A percentile compares a stretch with the other conserved stretches of the same genome.
phyloP scores from a whole-genome alignment of 2,888 invertebrate species.

The Mythimna pallens region DNA sequence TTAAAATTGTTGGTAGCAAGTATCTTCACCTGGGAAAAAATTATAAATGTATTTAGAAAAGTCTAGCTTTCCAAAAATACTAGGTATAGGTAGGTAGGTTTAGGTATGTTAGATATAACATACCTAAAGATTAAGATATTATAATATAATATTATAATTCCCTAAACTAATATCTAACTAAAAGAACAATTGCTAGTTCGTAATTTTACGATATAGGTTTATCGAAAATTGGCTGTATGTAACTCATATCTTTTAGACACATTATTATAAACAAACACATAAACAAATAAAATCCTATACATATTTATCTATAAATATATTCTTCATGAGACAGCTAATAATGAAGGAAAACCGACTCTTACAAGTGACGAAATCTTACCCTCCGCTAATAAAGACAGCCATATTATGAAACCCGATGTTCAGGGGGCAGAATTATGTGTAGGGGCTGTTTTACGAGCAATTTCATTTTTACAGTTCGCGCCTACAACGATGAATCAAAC shows the following conservation, averaged over 20 bases:
- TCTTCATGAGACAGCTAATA: conserved; percentile 31
- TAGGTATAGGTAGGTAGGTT: too few relatives aligned
- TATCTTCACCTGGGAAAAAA: background rate
- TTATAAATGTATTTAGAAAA: too few relatives aligned
- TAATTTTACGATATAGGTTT: background rate
- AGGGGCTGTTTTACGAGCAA: conserved; percentile 88
- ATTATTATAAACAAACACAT: background rate
- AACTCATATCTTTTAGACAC: background rate
- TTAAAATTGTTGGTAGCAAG: conserved; percentile 5
- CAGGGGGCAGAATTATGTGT: conserved; percentile 80
- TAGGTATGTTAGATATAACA: background rate
- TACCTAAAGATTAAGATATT: background rate
- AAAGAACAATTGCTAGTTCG: background rate
- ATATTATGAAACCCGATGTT: conserved; percentile 69
- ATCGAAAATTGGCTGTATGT: too few relatives aligned
- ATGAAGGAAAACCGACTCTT: conserved; percentile 46
- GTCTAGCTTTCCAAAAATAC: background rate
- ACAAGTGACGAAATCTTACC: conserved; percentile 59
- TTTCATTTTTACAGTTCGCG: conserved; percentile 79
- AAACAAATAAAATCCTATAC: background rate
- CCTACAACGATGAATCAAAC: conserved; percentile 60
- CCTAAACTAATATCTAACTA: background rate
- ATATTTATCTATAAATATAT: background rate
- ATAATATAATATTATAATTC: background rate
- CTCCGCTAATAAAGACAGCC: conserved; percentile 79